These are phyloP conservation scores for Drosophila gaucha DNA, from an alignment of 2,888 invertebrate genomes.

Conservation along the genomic window DNA sequence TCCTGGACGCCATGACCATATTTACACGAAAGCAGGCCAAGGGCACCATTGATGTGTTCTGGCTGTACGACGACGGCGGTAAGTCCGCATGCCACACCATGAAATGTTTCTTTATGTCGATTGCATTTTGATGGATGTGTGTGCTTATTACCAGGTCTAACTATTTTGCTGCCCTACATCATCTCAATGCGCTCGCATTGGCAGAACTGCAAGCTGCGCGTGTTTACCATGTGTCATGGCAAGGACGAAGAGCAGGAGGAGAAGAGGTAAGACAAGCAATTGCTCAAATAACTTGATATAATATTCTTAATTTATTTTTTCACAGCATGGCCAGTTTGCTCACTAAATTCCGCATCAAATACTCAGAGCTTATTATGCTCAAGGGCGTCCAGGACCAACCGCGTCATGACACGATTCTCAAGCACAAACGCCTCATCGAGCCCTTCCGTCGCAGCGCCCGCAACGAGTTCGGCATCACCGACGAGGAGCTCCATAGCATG, in stretches of 20 bases:
- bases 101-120: neutral
- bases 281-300: neutral
- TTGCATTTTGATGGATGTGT: neutral
- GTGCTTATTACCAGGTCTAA: conserved; percentile 85
- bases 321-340: conserved; percentile 95
- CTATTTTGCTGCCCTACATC: conserved; percentile 94
- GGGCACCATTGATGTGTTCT: conserved; percentile 97
- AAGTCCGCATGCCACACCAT: conserved; percentile 9
- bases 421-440: conserved; percentile 90
- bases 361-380: conserved; percentile 95
- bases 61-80: conserved; percentile 97
- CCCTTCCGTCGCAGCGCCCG: conserved; percentile 86
- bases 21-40: conserved; percentile 92
- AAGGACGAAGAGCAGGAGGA: conserved; percentile 92
- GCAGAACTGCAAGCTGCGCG: conserved; percentile 91
- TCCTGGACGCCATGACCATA: conserved; percentile 89
- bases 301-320: neutral
- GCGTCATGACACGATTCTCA: conserved; percentile 89
- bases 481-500: conserved; percentile 84
- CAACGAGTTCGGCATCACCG: conserved; percentile 86
- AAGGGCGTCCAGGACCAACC: conserved; percentile 95
- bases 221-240: conserved; percentile 93
- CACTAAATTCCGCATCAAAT: conserved; percentile 97
- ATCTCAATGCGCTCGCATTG: conserved; percentile 92
- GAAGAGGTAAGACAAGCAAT: conserved; percentile 88